Conservation (phyloP, 1,140 invertebrate species). For the Cydia splendana region DNA sequence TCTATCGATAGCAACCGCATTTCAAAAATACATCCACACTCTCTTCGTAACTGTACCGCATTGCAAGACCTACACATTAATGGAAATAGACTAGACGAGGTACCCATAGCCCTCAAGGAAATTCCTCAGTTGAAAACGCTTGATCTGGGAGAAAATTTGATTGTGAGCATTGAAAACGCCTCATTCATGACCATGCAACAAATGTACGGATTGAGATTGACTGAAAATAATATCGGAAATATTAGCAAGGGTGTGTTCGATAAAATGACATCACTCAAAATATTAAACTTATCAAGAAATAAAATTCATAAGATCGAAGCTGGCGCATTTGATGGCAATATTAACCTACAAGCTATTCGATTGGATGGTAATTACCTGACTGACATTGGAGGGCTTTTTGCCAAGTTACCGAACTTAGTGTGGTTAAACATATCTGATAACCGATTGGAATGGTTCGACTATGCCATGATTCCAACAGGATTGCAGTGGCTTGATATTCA, state of each 20-base stretch:
- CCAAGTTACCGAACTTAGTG: conserved; percentile 91
- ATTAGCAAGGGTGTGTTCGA: conserved; percentile 91
- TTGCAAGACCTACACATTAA: conserved; percentile 94
- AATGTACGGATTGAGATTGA: conserved; percentile 90
- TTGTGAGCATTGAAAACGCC: conserved; percentile 89
- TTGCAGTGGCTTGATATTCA: conserved; percentile 95
- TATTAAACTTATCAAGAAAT: conserved; percentile 93
- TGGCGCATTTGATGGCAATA: conserved; percentile 91
- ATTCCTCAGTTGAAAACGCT: conserved; percentile 91
- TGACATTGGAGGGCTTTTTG: conserved; percentile 91
- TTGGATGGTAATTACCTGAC: conserved; percentile 93
- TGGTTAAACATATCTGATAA: conserved; percentile 97
- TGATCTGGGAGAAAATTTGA: conserved; percentile 94
- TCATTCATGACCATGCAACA: conserved; percentile 90
- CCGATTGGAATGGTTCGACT: conserved; percentile 93
- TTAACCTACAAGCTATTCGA: conserved; percentile 91
- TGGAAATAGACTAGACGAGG: conserved; percentile 89
- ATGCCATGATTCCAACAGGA: conserved; percentile 93
- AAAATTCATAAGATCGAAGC: conserved; percentile 92
- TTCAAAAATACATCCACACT: conserved; percentile 86
- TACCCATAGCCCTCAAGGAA: conserved; percentile 91
- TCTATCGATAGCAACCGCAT: conserved; percentile 93
- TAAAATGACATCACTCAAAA: conserved; percentile 90
- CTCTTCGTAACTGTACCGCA: conserved; percentile 91
- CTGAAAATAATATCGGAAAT: conserved; percentile 93